phyloP scores from a whole-genome alignment of 1,140 invertebrate species.

The Tetranychus cinnabarinus region DNA sequence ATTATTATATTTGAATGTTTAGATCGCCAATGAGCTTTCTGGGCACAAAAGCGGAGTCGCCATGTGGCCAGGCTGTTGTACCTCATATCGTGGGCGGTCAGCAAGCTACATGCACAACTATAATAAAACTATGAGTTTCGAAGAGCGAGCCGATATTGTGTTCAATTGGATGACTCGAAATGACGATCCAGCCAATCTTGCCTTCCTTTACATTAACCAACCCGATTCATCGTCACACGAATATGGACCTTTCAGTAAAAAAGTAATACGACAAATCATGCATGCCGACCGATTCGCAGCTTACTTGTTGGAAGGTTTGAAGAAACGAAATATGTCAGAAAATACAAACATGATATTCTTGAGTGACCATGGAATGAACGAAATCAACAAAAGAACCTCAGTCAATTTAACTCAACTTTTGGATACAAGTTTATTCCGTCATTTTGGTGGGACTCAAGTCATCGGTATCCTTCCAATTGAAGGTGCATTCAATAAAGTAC shows the following conservation, averaged over 20 bases:
- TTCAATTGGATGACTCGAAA: constrained; percentile 9
- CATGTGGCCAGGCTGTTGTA: not conserved
- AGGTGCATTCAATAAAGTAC: not conserved
- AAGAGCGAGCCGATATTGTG: constrained; percentile 4
- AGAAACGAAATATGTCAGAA: constrained; percentile 8
- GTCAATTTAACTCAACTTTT: constrained; percentile 13
- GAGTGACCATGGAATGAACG: constrained; percentile 18
- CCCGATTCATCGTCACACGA: constrained; percentile 10
- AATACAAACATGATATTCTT: constrained; percentile 16
- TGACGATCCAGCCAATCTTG: constrained; percentile 10
- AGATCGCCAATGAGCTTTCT: not conserved
- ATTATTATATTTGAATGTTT: not conserved
- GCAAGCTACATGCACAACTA: constrained; percentile 1
- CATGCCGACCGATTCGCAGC: constrained; percentile 11
- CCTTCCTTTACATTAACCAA: constrained; percentile 13
- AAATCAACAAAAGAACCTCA: constrained; percentile 10
- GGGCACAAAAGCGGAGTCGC: not conserved
- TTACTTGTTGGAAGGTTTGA: constrained; percentile 14
- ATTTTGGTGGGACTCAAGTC: constrained; percentile 12
- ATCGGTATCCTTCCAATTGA: constrained; percentile 10
- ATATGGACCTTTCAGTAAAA: constrained; percentile 8
- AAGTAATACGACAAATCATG: constrained; percentile 2
- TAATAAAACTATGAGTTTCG: constrained; percentile 4
- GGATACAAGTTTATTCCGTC: constrained; percentile 5
- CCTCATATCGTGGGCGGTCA: not conserved